Conservation (phyloP, 2,113 vertebrate species). For the Podilymbus podiceps region DNA sequence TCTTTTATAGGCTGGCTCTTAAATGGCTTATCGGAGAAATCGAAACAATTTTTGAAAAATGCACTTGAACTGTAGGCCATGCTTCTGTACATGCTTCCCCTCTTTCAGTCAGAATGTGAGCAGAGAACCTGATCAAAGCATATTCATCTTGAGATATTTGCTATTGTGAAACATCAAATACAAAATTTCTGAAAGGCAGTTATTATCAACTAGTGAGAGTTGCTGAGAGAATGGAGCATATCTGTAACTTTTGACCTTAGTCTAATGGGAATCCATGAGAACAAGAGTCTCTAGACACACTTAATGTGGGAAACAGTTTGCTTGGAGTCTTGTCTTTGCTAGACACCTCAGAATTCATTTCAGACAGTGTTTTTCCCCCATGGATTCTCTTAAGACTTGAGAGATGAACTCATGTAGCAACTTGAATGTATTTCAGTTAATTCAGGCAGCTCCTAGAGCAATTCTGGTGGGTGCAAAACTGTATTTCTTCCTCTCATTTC, state of each 20-base stretch:
- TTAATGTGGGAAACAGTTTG: neutral
- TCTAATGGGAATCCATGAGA: neutral
- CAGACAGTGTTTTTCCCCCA: neutral
- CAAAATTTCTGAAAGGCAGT: neutral
- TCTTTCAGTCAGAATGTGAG: neutral
- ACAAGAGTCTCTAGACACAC: neutral
- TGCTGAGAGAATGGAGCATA: neutral
- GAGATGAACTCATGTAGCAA: neutral
- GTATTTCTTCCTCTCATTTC: neutral
- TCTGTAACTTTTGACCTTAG: neutral
- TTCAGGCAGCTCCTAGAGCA: neutral
- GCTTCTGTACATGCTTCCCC: neutral
- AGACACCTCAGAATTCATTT: neutral
- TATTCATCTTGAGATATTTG: neutral
- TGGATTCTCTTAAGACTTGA: neutral
- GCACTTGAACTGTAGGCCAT: neutral
- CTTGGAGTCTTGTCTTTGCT: neutral
- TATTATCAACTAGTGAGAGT: neutral
- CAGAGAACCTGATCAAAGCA: neutral
- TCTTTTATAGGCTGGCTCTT: neutral
- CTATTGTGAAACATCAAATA: neutral
- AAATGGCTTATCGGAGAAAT: neutral
- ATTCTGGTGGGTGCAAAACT: neutral
- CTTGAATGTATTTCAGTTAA: neutral
- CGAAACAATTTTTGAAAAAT: neutral